Evolutionary conservation across 2,797 vertebrate genomes (phyloP).

Genomic region (Anableps anableps): DNA sequence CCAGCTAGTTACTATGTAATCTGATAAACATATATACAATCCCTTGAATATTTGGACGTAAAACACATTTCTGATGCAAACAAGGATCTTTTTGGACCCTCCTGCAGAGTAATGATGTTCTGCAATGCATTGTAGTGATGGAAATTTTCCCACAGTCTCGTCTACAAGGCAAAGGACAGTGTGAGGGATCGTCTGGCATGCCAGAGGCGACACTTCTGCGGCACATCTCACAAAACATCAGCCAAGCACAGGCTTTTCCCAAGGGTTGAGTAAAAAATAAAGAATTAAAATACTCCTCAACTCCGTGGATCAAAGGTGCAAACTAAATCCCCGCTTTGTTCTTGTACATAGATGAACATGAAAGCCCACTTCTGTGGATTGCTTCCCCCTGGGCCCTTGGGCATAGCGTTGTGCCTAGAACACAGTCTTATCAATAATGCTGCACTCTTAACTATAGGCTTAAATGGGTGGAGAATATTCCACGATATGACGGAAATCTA

Average conservation of each 20-base stretch:
- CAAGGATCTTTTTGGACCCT: slow-evolving; percentile 3
- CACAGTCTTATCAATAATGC: slow-evolving; percentile 83
- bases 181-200: slow-evolving; percentile 68
- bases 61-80: slow-evolving; percentile 5
- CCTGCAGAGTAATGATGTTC: slow-evolving; percentile 21
- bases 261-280: slow-evolving; percentile 49
- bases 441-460: slow-evolving; percentile 83
- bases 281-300: slow-evolving; percentile 69
- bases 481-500: slow-evolving; percentile 87
- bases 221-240: slow-evolving; percentile 62
- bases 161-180: slow-evolving; percentile 36
- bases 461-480: slow-evolving; percentile 86
- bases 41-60: not conserved
- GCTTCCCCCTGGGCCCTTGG: slow-evolving; percentile 77
- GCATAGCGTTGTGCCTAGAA: slow-evolving; percentile 75
- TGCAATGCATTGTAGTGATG: slow-evolving; percentile 27
- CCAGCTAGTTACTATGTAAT: slow-evolving; percentile 6
- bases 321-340: slow-evolving; percentile 87
- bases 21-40: slow-evolving; percentile 3
- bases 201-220: slow-evolving; percentile 61
- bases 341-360: slow-evolving; percentile 86
- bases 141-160: slow-evolving; percentile 73
- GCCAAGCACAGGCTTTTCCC: slow-evolving; percentile 41
- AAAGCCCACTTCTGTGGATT: slow-evolving; percentile 86
- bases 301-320: slow-evolving; percentile 80